Evolutionary conservation across 2,888 invertebrate genomes (phyloP).

Genomic region (Dynastes tityus): DNA sequence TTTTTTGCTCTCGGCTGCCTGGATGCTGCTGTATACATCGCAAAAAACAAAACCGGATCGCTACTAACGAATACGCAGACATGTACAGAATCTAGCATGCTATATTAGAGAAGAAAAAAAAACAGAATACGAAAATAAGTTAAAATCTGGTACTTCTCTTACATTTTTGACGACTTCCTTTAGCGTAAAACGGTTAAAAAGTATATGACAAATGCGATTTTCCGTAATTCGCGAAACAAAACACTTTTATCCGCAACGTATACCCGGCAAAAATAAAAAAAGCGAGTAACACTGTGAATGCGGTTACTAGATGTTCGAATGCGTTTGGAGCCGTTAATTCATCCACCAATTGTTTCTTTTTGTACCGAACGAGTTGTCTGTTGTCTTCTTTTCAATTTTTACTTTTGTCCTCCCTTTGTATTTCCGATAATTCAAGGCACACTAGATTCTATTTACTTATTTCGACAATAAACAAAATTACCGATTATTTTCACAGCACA

Average conservation of each 20-base stretch:
- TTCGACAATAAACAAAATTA: not conserved
- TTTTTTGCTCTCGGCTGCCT: not conserved
- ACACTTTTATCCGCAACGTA: not conserved
- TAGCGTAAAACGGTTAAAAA: too few species aligned
- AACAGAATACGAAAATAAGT: too few species aligned
- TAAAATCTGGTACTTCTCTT: too few species aligned
- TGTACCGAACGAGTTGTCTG: not conserved
- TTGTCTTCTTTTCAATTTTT: not conserved
- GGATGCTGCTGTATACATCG: too few species aligned
- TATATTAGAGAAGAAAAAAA: too few species aligned
- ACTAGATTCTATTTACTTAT: not conserved
- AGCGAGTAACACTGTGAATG: not conserved
- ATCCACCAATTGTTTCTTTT: slow-evolving; percentile 15
- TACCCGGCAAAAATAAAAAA: not conserved
- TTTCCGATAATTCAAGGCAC: not conserved
- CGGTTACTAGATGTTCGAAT: not conserved
- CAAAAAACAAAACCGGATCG: too few species aligned
- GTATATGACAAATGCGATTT: too few species aligned
- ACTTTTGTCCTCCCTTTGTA: not conserved
- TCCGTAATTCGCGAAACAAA: not conserved
- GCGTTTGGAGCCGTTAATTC: not conserved
- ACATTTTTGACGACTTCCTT: too few species aligned
- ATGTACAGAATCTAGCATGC: too few species aligned
- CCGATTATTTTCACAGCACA: not conserved
- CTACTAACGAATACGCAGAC: too few species aligned